Evolutionary conservation across 2,797 vertebrate species (phyloP), one percentile per base, ranked within the genome.

Genomic region (Garrulus glandarius): DNA sequence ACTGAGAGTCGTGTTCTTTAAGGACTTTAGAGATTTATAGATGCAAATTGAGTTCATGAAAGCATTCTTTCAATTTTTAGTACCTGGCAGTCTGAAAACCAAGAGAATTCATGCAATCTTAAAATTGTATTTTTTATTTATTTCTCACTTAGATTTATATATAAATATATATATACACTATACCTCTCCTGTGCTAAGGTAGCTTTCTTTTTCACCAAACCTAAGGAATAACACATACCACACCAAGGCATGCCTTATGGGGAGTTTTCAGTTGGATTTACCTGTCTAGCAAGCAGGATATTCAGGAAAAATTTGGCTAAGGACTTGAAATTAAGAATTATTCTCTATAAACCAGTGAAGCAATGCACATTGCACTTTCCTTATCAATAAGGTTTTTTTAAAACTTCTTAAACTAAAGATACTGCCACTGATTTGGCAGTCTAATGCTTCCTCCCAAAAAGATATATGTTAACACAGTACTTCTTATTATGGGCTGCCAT

Each of bases 281-380:
- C 9, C 13, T 32, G 2, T 56, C 13, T 59, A 77, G 27, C 0
- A 44, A 17, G 9, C 0, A 2, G 13, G 10, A 39, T 44, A 41
- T 32, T 64, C 24, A 29, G 27, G 47, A 61, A 87, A 56, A 77
- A 3, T 0, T 34, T 47, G 10, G 7, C 5, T 49, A 44, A 75
- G 59, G 16, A 55, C 4, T 5, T 60, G 52, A 89, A 52, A 57
- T 43, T 34, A 70, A 63, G 30, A 80, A 39, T 81, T 75, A 57
- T 36, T 84, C 15, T 57, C 44, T 59, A 16, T 39, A 50, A 63
- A 69, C 1, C 13, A 36, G 10, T 41, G 46, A 63, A 91, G 6
- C 4, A 65, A 15, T 7, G 3, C 5, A 32, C 4, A 37, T 21
- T 37, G 32, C 4, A 49, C 24, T 77, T 67, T 36, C 12, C 11